Base-by-base conservation (phyloP, 2,888 invertebrate species). In the Eupithecia abbreviata region DNA sequence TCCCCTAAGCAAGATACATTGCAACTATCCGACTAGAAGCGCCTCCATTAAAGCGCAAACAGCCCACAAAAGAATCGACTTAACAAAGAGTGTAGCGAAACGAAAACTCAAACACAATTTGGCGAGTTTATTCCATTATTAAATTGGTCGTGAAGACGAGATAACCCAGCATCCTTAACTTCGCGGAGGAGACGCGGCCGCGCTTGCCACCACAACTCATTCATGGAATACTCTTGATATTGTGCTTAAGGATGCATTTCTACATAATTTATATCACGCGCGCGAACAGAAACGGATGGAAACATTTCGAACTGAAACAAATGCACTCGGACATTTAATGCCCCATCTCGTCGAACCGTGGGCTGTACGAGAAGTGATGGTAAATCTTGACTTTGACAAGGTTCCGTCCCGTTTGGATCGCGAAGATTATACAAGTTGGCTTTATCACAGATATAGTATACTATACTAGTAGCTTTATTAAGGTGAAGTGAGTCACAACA, bases 141-240 rank as follows among this genome's bases (percentile, higher is more conserved):
- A 92, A 93, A 93, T 93, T 93, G 92, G 91, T 92, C 91, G 93
- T 92, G 90, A 92, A 92, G 88, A 87, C 87, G 87, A 89, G 93
- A 93, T 92, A 92, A 90, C 92, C 91, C 86, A 83, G 84, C 83
- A 85, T 85, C 84, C 85, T 87, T 70, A 55, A 65, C 72, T 76
- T 77, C 47, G 73, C 10, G 41, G 45, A 47, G 30, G n/a, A 0
- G 65, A 49, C 45, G 43, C 69, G 68, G 30, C 45, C n/a, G 30
- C 42, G 41, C n/a, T 45, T 45, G 1, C 67, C 42, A 42, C 43
- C 5, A 5, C 0, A 30, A 15, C 0, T 67, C 4, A 65, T 41
- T 15, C 9, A 1, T 15, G 13, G 13, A n/a, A 43, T 7, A 7
- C 43, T 42, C 4, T 4, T 42, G 6, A 67, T 67, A 67, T 15